phyloP scores from a whole-genome alignment of 1,140 invertebrate genomes.

The Plectrocnemia conspersa region DNA sequence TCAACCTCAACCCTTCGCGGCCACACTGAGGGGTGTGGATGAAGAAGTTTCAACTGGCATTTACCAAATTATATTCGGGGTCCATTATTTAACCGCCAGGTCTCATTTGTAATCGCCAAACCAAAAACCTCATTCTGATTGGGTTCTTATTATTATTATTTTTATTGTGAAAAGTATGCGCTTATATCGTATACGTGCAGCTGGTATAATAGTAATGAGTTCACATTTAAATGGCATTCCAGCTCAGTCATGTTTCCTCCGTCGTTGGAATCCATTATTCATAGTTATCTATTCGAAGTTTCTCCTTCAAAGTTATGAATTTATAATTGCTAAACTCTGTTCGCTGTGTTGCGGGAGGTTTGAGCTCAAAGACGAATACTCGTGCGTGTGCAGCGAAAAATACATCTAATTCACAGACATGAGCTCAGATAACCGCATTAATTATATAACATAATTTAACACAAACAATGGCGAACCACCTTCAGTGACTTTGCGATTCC shows the following conservation, averaged over 20 bases:
- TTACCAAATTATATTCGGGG: slow-evolving; percentile 34
- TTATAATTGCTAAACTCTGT: slow-evolving; percentile 37
- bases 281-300: slow-evolving; percentile 38
- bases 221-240: slow-evolving; percentile 34
- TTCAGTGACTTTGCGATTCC: too few relatives aligned
- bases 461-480: too few relatives aligned
- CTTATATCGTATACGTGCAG: not conserved
- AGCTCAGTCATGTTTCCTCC: slow-evolving; percentile 33
- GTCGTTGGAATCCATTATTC: slow-evolving; percentile 37
- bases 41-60: slow-evolving; percentile 32
- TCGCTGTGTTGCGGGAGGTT: slow-evolving; percentile 29
- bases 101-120: slow-evolving; percentile 34
- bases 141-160: too few relatives aligned
- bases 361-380: too few relatives aligned
- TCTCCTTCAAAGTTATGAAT: slow-evolving; percentile 38
- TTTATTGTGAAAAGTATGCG: too few relatives aligned
- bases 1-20: not conserved
- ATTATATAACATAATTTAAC: too few relatives aligned
- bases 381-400: slow-evolving; percentile 21
- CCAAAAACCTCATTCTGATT: too few relatives aligned
- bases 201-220: slow-evolving; percentile 28
- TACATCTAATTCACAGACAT: too few relatives aligned
- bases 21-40: slow-evolving; percentile 27
- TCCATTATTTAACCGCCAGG: slow-evolving; percentile 33
- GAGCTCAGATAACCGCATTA: too few relatives aligned